Percentiles rank a stretch among this genome's conserved stretches.
These are phyloP conservation scores for Rhinoraja longicauda DNA, from an alignment of 2,797 vertebrate genomes.

Conservation along the genomic window DNA sequence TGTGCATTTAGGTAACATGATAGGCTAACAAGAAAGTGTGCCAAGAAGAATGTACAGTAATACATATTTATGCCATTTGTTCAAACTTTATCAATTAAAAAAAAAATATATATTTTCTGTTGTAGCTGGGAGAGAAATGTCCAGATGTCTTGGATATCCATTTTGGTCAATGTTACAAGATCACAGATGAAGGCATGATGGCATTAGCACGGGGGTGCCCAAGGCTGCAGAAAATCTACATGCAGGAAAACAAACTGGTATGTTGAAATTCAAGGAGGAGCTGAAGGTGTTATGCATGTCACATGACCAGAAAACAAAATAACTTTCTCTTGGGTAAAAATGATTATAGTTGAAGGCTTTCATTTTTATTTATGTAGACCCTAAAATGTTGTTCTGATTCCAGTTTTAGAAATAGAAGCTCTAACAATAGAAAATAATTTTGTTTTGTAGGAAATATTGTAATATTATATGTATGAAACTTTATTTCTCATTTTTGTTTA, in stretches of 20 bases:
- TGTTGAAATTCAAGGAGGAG: constrained; percentile 52
- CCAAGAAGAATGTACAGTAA: background rate
- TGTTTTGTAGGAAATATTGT: background rate
- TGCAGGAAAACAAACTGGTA: constrained; percentile 99
- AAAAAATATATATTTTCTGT: background rate
- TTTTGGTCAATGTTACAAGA: constrained; percentile 93
- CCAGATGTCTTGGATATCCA: constrained; percentile 89
- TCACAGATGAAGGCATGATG: constrained; percentile 91
- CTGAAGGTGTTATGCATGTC: background rate
- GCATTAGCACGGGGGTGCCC: constrained; percentile 85
- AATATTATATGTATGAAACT: background rate
- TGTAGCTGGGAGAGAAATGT: constrained; percentile 83
- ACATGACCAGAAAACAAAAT: no score
- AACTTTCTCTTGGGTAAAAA: background rate
- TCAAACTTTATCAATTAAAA: background rate
- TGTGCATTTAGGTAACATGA: background rate
- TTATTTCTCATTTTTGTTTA: background rate
- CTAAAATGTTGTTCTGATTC: background rate
- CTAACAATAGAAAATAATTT: background rate
- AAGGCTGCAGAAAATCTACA: constrained; percentile 91
- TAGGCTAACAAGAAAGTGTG: background rate
- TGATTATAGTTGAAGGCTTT: background rate
- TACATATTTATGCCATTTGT: no score
- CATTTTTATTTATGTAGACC: background rate
- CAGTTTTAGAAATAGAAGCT: background rate